Evolutionary conservation across 2,888 invertebrate genomes (phyloP), one percentile per base, ranked within the genome.

Genomic region (Dryomyza anilis): DNA sequence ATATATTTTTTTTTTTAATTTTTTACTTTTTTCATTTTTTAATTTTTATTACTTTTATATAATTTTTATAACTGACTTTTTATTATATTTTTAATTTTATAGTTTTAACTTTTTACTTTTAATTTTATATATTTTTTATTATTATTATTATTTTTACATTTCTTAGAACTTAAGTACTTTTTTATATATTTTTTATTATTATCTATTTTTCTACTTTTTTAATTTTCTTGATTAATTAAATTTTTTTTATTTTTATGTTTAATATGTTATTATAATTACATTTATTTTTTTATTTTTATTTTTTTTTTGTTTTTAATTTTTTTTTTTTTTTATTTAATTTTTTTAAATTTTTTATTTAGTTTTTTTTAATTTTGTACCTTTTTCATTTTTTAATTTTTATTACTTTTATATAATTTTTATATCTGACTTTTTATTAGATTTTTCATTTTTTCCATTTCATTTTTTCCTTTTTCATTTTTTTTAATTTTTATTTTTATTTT

Each of bases 321-420:
- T 3, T 30, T 14, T 7, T 16, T 10, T 16, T 3, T 39, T 39
- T 39, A 23, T 39, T 39, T 8, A 12, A 12, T n/a, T 8, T 27
- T 16, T 19, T 29, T 59, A 48, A 46, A 46, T 39, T 29, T 59
- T 46, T 21, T 29, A 30, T 46, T 36, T 59, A 46, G 12, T 39
- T 12, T 3, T 39, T 39, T 3, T 39, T 39, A 7, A 14, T 39
- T 3, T 39, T 39, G 39, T 39, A 5, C 23, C 3, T 25, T 50
- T 46, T 46, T 46, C 36, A 14, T 25, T 21, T 19, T 39, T 36
- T 33, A 21, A 19, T 39, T 39, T 14, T 12, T 7, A 2, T 23
- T 25, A n/a, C n/a, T n/a, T n/a, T n/a, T n/a, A n/a, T n/a, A n/a
- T n/a, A n/a, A n/a, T n/a, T n/a, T n/a, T n/a, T n/a, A n/a, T n/a